Conservation (phyloP, 2,888 invertebrate species). For the Andrena trimmerana region DNA sequence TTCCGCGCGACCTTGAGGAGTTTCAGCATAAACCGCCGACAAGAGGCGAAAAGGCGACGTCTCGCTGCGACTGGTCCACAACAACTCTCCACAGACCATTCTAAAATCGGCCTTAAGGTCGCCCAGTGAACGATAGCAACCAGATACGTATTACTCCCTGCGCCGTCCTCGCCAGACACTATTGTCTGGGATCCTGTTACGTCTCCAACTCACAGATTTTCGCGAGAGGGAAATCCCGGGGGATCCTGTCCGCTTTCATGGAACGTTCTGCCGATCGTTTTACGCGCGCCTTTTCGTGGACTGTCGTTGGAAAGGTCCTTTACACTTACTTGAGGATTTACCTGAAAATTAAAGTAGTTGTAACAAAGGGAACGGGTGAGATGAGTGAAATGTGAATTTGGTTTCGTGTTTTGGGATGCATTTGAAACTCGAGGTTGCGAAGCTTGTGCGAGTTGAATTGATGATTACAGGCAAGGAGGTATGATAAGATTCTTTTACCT, state of each 20-base stretch:
- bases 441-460: no score
- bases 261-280: background rate
- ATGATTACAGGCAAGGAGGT: no score
- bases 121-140: constrained; percentile 48
- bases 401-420: no score
- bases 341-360: no score
- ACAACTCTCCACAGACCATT: constrained; percentile 59
- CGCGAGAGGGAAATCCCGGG: background rate
- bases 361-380: no score
- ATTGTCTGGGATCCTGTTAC: background rate
- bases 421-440: no score
- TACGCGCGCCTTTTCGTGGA: no score
- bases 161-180: background rate
- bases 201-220: background rate
- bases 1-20: constrained; percentile 71
- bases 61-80: constrained; percentile 39
- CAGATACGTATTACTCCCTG: constrained; percentile 38
- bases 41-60: constrained; percentile 48
- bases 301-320: no score
- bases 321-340: no score
- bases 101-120: constrained; percentile 68
- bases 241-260: background rate
- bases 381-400: no score
- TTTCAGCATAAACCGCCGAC: constrained; percentile 64
- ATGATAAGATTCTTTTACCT: no score